Base-by-base conservation (phyloP, 2,797 vertebrate genomes). In the Menidia menidia region DNA sequence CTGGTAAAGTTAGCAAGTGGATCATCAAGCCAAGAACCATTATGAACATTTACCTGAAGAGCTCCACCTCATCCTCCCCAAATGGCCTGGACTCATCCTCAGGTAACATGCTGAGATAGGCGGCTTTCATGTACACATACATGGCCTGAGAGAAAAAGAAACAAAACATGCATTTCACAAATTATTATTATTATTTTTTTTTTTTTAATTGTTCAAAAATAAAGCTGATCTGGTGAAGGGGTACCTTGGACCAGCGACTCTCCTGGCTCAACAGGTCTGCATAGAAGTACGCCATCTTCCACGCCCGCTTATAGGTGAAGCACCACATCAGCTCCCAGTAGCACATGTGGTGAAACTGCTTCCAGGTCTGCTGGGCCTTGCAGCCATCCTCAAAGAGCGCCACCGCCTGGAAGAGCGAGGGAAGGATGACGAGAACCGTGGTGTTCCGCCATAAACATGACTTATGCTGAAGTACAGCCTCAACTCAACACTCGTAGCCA, bases 241-340 rank as follows among this genome's bases (percentile, higher is more conserved):
- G 30, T 70, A 95, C 95, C 95, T 96, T 95, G 53, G 95, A 96
- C 95, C 95, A 96, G 66, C 92, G 93, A 74, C 94, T 96, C 89
- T 96, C 95, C 83, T 95, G 88, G 78, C 94, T 95, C 72, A 96
- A 94, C 6, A 96, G 93, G 88, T 96, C 95, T 0, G 95, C 95
- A 12, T 96, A 96, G 86, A 96, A 96, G 85, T 96, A 96, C 0
- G 95, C 95, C 93, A 95, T 93, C 81, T 93, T 96, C 95, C 95
- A 96, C 4, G 87, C 83, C 1, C 87, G 89, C 84, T 96, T 96
- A 43, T 92, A 96, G 50, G 94, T 94, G 81, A 94, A 95, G 81
- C 95, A 96, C 95, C 95, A 96, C 95, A 96, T 95, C 80, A 96
- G 88, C 91, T 96, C 95, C 95, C 95, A 96, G 91, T 96, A 96